These are phyloP conservation scores for Acronicta psi DNA, from an alignment of 2,888 invertebrate species.

Conservation along the genomic window DNA sequence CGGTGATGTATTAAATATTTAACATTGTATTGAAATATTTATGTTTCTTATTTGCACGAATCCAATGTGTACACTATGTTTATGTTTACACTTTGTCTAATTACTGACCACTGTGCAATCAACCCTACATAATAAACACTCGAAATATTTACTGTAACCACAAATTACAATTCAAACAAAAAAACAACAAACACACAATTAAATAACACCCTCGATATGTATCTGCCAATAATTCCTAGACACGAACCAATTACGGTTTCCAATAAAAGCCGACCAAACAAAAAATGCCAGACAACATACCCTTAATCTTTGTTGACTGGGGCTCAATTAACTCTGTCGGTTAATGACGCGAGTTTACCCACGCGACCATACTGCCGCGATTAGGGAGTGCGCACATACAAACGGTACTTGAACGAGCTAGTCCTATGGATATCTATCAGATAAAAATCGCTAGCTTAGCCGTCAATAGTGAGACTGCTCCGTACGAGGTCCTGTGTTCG, in stretches of 20 bases:
- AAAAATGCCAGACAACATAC: conserved; percentile 58
- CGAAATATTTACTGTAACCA: background rate
- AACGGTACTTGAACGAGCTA: too few relatives aligned
- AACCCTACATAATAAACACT: too few relatives aligned
- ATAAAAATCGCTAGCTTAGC: too few relatives aligned
- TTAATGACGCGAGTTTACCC: conserved; percentile 63
- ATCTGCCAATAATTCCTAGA: conserved; percentile 54
- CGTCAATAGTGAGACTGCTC: too few relatives aligned
- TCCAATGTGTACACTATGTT: too few relatives aligned
- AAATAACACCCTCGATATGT: conserved; percentile 44
- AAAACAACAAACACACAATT: conserved; percentile 35
- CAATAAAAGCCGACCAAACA: conserved; percentile 66
- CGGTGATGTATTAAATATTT: too few relatives aligned
- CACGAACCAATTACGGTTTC: conserved; percentile 63
- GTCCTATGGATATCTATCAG: too few relatives aligned
- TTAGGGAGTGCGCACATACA: conserved; percentile 42
- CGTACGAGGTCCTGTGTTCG: too few relatives aligned
- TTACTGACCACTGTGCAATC: too few relatives aligned
- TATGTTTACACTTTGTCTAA: too few relatives aligned
- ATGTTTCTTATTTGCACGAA: too few relatives aligned
- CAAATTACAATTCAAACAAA: conserved; percentile 14
- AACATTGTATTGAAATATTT: too few relatives aligned
- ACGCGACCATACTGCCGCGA: conserved; percentile 52
- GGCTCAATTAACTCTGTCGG: conserved; percentile 68
- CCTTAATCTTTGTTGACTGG: conserved; percentile 71